phyloP scores from a whole-genome alignment of 2,888 invertebrate genomes.

The Agapostemon virescens region DNA sequence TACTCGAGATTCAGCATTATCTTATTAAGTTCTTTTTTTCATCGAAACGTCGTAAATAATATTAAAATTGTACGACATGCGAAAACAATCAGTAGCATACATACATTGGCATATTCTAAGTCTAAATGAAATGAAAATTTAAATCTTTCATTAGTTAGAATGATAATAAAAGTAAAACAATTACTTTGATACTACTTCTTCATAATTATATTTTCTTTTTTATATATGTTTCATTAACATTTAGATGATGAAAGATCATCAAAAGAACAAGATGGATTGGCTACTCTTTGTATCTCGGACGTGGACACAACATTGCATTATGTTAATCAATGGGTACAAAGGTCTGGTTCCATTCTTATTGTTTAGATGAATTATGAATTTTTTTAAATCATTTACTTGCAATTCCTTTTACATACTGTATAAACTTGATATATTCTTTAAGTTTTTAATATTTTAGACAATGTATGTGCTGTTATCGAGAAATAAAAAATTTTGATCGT shows the following conservation, averaged over 20 bases:
- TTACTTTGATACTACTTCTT: constrained; percentile 8
- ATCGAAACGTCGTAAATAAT: constrained; percentile 44
- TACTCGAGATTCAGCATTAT: background rate
- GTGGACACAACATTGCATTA: constrained; percentile 91
- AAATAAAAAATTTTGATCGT: constrained; percentile 94
- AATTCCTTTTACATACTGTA: background rate
- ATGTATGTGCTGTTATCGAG: constrained; percentile 97
- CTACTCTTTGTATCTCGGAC: constrained; percentile 88
- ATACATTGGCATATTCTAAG: background rate
- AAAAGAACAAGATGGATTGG: constrained; percentile 89
- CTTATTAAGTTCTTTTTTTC: background rate
- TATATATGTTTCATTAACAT: constrained; percentile 7
- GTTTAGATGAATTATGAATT: background rate
- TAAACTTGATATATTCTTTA: background rate
- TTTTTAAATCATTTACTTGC: constrained; percentile 25
- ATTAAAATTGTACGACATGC: constrained; percentile 47
- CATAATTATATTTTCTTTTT: constrained; percentile 1
- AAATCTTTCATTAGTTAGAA: background rate
- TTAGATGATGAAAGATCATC: constrained; percentile 90
- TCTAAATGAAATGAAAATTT: constrained; percentile 1
- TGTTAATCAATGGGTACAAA: constrained; percentile 94
- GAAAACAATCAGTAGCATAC: background rate
- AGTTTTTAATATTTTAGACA: constrained; percentile 84
- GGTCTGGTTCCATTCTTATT: constrained; percentile 81
- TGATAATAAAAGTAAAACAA: background rate